Evolutionary conservation across 64 coral and sea anemone species (phyloP).

Genomic region (Porites lutea): DNA sequence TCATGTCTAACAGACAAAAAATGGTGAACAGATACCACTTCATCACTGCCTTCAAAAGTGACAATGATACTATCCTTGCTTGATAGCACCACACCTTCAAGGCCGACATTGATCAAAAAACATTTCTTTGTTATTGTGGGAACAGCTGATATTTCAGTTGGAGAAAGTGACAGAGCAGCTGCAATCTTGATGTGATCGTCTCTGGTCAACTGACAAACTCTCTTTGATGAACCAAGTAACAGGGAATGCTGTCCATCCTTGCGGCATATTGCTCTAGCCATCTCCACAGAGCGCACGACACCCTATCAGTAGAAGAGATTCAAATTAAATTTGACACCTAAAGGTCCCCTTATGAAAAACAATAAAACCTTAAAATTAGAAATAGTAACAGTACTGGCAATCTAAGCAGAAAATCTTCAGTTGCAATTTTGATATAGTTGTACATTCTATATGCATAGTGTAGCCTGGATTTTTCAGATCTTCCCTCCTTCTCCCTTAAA

Average conservation of each 20-base stretch:
- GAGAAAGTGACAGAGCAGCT: constrained; percentile 42
- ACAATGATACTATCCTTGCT: constrained; percentile 40
- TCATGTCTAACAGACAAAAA: constrained; percentile 45
- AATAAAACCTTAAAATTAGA: no score
- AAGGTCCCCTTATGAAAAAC: no score
- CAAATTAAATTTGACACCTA: not conserved
- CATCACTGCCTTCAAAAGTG: constrained; percentile 23
- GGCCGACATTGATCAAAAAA: constrained; percentile 56
- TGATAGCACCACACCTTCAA: constrained; percentile 15
- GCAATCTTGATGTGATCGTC: constrained; percentile 41
- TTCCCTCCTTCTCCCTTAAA: no score
- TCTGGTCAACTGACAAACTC: constrained; percentile 43
- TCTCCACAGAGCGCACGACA: constrained; percentile 54
- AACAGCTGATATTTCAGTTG: constrained; percentile 49
- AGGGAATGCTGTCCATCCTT: constrained; percentile 22
- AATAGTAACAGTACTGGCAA: no score
- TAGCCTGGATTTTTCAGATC: no score
- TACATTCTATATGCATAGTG: no score
- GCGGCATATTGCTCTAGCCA: constrained; percentile 34
- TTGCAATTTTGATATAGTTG: no score
- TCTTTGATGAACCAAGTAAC: constrained; percentile 52
- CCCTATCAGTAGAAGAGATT: not conserved
- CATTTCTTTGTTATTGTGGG: constrained; percentile 39
- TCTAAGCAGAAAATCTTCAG: no score
- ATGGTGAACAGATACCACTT: constrained; percentile 21